Percentiles rank a stretch among this genome's conserved stretches.
Conservation (phyloP, 2,113 vertebrate species). For the Aleadryas rufinucha region DNA sequence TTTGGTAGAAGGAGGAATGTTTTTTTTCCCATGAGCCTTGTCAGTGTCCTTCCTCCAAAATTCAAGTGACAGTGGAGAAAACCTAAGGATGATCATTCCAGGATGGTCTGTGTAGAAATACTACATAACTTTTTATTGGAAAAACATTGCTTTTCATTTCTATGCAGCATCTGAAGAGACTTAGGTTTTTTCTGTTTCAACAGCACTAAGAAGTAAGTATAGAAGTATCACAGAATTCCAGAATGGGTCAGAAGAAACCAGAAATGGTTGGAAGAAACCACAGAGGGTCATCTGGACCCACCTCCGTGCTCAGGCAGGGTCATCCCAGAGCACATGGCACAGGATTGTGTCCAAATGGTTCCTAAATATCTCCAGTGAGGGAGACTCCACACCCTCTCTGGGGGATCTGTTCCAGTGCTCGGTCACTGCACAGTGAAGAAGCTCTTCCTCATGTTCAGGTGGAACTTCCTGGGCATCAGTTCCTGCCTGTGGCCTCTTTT, state of each 20-base stretch:
- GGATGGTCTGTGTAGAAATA: not conserved
- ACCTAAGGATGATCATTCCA: not conserved
- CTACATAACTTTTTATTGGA: not conserved
- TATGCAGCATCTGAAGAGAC: not conserved
- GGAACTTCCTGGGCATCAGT: not conserved
- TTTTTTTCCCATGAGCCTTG: not conserved
- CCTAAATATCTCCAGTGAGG: not conserved
- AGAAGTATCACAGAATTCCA: not conserved
- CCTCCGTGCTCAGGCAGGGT: accelerated
- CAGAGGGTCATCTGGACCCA: not conserved
- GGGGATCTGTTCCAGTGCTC: not conserved
- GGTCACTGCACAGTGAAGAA: not conserved
- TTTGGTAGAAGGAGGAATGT: not conserved
- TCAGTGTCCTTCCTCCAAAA: not conserved
- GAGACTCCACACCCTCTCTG: not conserved
- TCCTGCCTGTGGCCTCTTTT: accelerated
- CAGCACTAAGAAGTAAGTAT: not conserved
- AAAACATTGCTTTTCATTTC: not conserved
- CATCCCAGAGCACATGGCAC: accelerated
- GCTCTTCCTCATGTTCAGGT: not conserved
- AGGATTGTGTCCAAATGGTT: accelerated
- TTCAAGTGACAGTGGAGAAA: not conserved
- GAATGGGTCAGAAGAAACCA: not conserved
- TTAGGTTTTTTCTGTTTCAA: not conserved
- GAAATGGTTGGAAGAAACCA: not conserved